Conservation (phyloP, 2,113 vertebrate genomes). For the Piprites chloris region DNA sequence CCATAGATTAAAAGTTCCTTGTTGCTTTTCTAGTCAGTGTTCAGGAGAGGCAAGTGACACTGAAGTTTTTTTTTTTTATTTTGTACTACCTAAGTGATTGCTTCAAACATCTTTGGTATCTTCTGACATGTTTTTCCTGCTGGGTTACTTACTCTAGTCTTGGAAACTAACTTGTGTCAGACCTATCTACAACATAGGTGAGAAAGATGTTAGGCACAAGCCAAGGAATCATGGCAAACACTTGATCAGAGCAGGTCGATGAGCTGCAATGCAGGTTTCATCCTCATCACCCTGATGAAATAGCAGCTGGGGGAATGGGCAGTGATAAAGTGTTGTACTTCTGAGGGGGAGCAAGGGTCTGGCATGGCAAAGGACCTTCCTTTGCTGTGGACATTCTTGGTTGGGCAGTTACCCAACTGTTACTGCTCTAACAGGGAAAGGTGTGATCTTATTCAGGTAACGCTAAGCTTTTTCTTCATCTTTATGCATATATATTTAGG, state of each 20-base stretch:
- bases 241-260: background rate
- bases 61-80: background rate
- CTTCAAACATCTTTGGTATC: background rate
- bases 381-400: background rate
- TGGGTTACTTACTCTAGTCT: background rate
- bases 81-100: background rate
- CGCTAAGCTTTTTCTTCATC: background rate
- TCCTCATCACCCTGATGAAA: background rate
- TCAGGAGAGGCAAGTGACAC: background rate
- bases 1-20: background rate
- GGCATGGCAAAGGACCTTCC: background rate
- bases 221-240: background rate
- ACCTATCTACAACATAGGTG: background rate
- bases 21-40: background rate
- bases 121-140: background rate
- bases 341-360: fast-evolving
- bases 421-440: background rate
- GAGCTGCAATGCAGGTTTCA: background rate
- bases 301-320: background rate
- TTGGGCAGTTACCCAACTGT: background rate
- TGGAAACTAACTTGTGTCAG: background rate
- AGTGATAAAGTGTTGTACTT: background rate
- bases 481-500: background rate
- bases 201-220: background rate
- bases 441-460: background rate